Percentiles rank a stretch among this genome's conserved stretches.
Conservation (phyloP, 2,797 vertebrate genomes). For the Bovichtus diacanthus region DNA sequence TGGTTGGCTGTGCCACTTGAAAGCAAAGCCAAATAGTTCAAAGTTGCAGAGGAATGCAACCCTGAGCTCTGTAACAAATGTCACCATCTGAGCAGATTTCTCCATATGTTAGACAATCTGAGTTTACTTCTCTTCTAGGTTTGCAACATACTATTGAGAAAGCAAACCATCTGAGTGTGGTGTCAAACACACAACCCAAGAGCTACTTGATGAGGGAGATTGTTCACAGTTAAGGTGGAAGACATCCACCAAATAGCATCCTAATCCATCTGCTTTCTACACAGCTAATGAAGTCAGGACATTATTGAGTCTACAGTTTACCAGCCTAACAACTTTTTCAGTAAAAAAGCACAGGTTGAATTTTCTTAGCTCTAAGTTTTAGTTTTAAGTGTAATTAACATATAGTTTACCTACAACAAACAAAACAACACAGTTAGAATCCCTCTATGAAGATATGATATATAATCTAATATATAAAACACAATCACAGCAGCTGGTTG, state of each 20-base stretch:
- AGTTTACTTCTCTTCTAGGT: conserved; percentile 50
- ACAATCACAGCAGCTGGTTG: too few species aligned
- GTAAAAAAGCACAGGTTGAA: not conserved
- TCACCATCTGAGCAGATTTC: conserved; percentile 35
- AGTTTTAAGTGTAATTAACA: too few species aligned
- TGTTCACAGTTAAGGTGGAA: not conserved
- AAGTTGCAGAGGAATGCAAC: not conserved
- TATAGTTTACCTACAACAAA: too few species aligned
- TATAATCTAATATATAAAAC: too few species aligned
- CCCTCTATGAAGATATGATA: not conserved
- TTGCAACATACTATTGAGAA: conserved; percentile 45
- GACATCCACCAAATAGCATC: not conserved
- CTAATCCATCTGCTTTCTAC: too few species aligned
- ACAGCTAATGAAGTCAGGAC: not conserved
- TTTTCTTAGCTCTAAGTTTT: too few species aligned
- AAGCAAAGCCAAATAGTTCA: not conserved
- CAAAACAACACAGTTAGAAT: not conserved
- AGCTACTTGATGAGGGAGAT: not conserved
- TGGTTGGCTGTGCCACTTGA: not conserved
- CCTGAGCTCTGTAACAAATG: conserved; percentile 18
- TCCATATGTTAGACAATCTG: conserved; percentile 47
- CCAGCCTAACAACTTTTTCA: not conserved
- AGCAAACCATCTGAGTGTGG: not conserved
- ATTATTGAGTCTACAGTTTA: not conserved
- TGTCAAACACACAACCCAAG: not conserved